Conservation (phyloP, 2,113 vertebrate species). For the Lathamus discolor region DNA sequence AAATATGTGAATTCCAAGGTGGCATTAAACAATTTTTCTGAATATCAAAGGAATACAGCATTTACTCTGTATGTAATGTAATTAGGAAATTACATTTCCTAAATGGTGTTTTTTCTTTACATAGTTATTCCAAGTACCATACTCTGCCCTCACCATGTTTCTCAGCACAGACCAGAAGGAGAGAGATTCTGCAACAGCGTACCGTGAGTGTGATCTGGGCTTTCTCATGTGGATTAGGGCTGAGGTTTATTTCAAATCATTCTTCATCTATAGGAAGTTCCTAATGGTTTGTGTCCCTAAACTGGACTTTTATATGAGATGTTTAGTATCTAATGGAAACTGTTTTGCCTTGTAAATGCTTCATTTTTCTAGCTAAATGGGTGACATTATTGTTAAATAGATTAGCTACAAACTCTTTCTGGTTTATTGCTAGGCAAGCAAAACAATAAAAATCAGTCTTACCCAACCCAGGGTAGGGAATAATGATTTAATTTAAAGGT, state of each 20-base stretch:
- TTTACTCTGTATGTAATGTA: neutral
- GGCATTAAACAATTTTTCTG: neutral
- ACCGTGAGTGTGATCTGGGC: constrained; percentile 78
- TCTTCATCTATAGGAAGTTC: neutral
- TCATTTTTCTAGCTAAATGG: neutral
- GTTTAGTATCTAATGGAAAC: neutral
- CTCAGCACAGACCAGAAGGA: constrained; percentile 89
- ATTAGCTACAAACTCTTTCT: neutral
- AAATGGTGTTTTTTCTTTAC: neutral
- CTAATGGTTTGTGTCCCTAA: neutral
- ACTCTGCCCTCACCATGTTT: constrained; percentile 96
- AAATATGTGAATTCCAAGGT: neutral
- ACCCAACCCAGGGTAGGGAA: neutral
- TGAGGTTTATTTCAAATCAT: neutral
- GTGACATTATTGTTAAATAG: neutral
- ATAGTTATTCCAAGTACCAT: constrained; percentile 94
- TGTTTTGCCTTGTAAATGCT: neutral
- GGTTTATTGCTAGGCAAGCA: neutral
- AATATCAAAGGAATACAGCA: neutral
- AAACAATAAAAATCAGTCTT: neutral
- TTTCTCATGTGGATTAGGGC: neutral
- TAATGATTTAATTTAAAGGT: neutral
- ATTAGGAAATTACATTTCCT: neutral
- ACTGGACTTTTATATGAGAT: neutral
- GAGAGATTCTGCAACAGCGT: constrained; percentile 93